Base-by-base conservation (phyloP, 2,113 vertebrate species). In the Elephantulus edwardii region DNA sequence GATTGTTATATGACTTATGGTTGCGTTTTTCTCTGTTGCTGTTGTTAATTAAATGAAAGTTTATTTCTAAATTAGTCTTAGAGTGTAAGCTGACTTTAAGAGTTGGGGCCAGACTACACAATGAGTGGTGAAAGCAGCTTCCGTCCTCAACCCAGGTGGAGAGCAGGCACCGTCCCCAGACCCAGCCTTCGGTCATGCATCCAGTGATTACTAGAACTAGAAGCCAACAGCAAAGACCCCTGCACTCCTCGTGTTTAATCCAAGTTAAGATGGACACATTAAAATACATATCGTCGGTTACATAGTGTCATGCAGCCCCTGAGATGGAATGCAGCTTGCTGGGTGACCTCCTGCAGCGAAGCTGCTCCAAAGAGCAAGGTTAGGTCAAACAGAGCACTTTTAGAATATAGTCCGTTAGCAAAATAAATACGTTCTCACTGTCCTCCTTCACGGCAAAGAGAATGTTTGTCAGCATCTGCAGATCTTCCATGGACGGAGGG, bases 361-460 rank as follows among this genome's bases (percentile, higher is more conserved):
- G 87, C 80, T 86, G 93, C 88, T 94, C 96, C 94, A 24, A 33
- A 54, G 48, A 85, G 80, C 82, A 38, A n/a, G 92, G 96, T 98
- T 99, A 99, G 97, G 98, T 99, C 26, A 98, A 98, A 95, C 98
- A 99, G 89, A 99, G 96, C 93, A 99, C 98, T 99, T n/a, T n/a
- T n/a, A n/a, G n/a, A n/a, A n/a, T n/a, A n/a, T n/a, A n/a, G n/a
- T n/a, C n/a, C n/a, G n/a, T n/a, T n/a, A n/a, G n/a, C n/a, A n/a
- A n/a, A n/a, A n/a, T n/a, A n/a, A n/a, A n/a, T n/a, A n/a, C n/a
- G n/a, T n/a, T n/a, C n/a, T n/a, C n/a, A n/a, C n/a, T n/a, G n/a
- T n/a, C n/a, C n/a, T n/a, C n/a, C n/a, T n/a, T n/a, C n/a, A n/a
- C n/a, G n/a, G n/a, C n/a, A n/a, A n/a, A n/a, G n/a, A n/a, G n/a